Evolutionary conservation across 2,888 invertebrate genomes (phyloP).

Genomic region (Agrilus mali): DNA sequence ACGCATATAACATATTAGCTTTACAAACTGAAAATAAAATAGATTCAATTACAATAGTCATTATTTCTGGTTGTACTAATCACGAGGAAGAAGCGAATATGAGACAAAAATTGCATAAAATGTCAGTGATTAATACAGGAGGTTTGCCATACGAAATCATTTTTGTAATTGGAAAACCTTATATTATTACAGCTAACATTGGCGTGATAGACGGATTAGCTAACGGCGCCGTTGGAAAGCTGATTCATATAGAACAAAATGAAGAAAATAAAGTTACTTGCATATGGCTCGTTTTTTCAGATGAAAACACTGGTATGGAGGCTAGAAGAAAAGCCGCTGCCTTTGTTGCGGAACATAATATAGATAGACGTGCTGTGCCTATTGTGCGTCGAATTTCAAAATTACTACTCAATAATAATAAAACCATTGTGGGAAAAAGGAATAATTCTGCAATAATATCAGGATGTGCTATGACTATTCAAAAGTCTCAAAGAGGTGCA

Average conservation of each 20-base stretch:
- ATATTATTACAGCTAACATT: slow-evolving; percentile 23
- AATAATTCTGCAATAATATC: background rate
- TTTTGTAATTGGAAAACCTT: slow-evolving; percentile 7
- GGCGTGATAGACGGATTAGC: slow-evolving; percentile 23
- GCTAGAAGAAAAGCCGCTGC: background rate
- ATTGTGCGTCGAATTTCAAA: background rate
- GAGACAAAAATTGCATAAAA: slow-evolving; percentile 14
- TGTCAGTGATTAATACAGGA: slow-evolving; percentile 19
- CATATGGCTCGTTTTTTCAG: slow-evolving; percentile 4
- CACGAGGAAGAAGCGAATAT: slow-evolving; percentile 8
- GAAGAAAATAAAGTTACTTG: slow-evolving; percentile 2
- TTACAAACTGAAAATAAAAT: slow-evolving; percentile 5
- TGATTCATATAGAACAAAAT: slow-evolving; percentile 17
- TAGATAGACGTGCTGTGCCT: background rate
- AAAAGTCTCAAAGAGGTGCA: no score
- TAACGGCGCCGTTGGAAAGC: slow-evolving; percentile 21
- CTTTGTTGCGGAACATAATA: background rate
- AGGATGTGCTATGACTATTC: no score
- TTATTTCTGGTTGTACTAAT: slow-evolving; percentile 9
- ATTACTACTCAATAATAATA: background rate
- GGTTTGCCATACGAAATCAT: slow-evolving; percentile 19
- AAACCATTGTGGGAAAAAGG: no score
- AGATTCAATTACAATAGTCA: slow-evolving; percentile 15
- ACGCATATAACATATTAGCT: slow-evolving; percentile 17
- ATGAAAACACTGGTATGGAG: slow-evolving; percentile 1